These are phyloP conservation scores for Dryobotodes eremita DNA, from an alignment of 2,888 invertebrate species.

Conservation along the genomic window DNA sequence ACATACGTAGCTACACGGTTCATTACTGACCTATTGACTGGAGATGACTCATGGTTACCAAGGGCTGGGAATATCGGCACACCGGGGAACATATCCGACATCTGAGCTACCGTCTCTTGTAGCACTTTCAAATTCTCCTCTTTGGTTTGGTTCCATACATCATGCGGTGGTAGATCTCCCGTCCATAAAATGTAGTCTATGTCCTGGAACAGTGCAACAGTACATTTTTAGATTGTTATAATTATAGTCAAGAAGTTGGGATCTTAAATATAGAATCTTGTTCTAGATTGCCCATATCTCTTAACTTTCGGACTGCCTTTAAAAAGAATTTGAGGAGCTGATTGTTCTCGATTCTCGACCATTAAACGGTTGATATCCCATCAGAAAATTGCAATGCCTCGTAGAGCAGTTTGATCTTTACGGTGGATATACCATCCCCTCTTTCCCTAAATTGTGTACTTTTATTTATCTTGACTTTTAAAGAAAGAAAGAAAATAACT, in stretches of 20 bases:
- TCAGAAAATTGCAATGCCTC: conserved; percentile 3
- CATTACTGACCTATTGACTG: conserved; percentile 95
- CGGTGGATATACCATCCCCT: neutral
- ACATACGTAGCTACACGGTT: neutral
- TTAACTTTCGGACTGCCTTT: neutral
- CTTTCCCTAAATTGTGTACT: neutral
- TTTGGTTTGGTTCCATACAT: conserved; percentile 98
- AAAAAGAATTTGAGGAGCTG: neutral
- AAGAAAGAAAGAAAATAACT: no score
- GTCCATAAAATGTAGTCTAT: conserved; percentile 99
- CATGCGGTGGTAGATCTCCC: conserved; percentile 98
- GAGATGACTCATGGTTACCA: conserved; percentile 99
- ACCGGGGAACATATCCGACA: conserved; percentile 96
- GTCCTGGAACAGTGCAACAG: conserved; percentile 91
- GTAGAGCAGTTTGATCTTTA: neutral
- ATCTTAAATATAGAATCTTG: neutral
- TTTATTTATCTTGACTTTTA: neutral
- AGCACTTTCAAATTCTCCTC: conserved; percentile 96
- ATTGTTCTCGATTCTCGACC: neutral
- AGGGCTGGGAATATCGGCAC: conserved; percentile 98
- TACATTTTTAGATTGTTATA: neutral
- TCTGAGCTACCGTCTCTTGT: conserved; percentile 95
- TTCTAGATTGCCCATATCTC: neutral
- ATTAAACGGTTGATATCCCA: neutral
- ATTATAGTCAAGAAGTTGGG: neutral